phyloP scores from a whole-genome alignment of 2,113 vertebrate species.

The Uropsilus gracilis region DNA sequence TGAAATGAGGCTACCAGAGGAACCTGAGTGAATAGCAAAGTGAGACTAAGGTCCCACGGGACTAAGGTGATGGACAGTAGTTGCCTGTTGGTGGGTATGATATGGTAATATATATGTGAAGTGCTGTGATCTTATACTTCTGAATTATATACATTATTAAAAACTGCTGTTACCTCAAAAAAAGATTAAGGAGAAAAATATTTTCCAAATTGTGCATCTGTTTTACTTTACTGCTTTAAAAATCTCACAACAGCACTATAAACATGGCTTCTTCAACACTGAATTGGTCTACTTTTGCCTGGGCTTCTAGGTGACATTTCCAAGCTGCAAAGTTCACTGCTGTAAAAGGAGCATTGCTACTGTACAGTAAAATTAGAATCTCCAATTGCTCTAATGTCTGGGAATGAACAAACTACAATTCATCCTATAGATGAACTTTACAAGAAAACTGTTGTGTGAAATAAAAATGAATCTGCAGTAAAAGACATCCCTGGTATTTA shows the following conservation, averaged over 20 bases:
- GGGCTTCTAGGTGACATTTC: slow-evolving; percentile 41
- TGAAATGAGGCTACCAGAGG: too few relatives aligned
- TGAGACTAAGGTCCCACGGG: too few relatives aligned
- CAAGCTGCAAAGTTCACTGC: slow-evolving; percentile 52
- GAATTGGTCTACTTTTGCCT: not conserved
- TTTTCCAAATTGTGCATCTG: not conserved
- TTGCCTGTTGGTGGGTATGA: too few relatives aligned
- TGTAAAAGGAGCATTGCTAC: not conserved
- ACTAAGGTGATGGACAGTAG: too few relatives aligned
- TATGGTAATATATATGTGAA: too few relatives aligned
- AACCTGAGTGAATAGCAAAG: too few relatives aligned
- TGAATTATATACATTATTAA: too few relatives aligned
- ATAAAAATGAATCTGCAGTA: slow-evolving; percentile 48
- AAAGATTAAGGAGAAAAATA: too few relatives aligned
- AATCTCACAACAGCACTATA: not conserved
- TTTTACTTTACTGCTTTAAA: slow-evolving; percentile 4
- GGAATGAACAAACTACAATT: slow-evolving; percentile 20
- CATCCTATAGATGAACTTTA: slow-evolving; percentile 57
- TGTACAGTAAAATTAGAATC: slow-evolving; percentile 33
- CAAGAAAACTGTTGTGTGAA: slow-evolving; percentile 23
- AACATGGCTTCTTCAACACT: not conserved
- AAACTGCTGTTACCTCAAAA: too few relatives aligned
- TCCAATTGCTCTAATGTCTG: not conserved
- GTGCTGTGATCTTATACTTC: too few relatives aligned
- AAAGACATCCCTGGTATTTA: slow-evolving; percentile 59